phyloP scores from a whole-genome alignment of 1,140 invertebrate species.

The Aphis gossypii region DNA sequence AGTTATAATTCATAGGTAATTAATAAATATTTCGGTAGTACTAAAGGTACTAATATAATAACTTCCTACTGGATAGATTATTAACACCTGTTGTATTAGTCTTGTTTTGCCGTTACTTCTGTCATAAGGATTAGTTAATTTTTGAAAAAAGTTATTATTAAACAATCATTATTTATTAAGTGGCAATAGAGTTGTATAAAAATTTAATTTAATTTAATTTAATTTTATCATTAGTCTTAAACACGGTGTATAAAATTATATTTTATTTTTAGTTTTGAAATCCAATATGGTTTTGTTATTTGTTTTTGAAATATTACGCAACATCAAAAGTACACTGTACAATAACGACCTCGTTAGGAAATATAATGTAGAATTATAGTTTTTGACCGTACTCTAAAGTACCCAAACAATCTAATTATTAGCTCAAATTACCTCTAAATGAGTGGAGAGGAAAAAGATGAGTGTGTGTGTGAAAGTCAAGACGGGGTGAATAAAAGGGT shows the following conservation, averaged over 20 bases:
- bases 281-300: neutral
- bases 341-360: conserved; percentile 18
- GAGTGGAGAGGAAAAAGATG: neutral
- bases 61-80: too few relatives aligned
- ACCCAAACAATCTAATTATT: conserved; percentile 3
- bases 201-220: neutral
- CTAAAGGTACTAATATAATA: too few relatives aligned
- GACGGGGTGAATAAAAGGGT: neutral
- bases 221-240: neutral
- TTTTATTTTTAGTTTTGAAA: neutral
- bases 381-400: neutral
- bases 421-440: neutral
- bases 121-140: neutral
- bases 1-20: too few relatives aligned
- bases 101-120: neutral
- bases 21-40: too few relatives aligned
- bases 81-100: neutral
- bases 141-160: neutral
- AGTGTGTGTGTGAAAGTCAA: neutral
- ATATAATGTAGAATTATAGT: conserved; percentile 20
- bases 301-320: neutral
- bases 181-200: neutral
- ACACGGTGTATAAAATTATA: neutral
- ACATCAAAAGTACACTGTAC: neutral
- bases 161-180: neutral